Evolutionary conservation across 2,888 invertebrate genomes (phyloP), one percentile per base, ranked within the genome.

Genomic region (Cantharis lateralis): DNA sequence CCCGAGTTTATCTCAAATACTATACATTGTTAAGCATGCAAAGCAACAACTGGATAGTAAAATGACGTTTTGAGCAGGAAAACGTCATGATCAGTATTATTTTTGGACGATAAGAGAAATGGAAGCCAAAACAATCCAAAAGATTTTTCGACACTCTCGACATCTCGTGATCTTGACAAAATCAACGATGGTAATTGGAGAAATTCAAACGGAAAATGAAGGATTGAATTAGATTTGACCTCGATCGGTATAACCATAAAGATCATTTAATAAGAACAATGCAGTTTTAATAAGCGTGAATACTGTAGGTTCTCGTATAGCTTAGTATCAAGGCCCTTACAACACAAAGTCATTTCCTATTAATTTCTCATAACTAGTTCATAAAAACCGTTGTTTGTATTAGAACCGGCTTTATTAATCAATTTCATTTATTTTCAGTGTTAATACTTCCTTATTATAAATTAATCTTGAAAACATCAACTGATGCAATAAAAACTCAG

Each of bases 191-290:
- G n/a, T 48, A 48, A 48, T 48, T 48, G 7, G n/a, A 48, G n/a
- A 48, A n/a, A 48, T 32, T 9, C 48, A 48, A 48, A 48, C 7
- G 48, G 48, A 48, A 48, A 48, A 48, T 4, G 32, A 48, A 48
- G n/a, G 48, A 48, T 63, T 18, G 18, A 63, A 72, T 64, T 28
- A 48, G 28, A 72, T 78, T 72, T 78, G 78, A 78, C 78, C 78
- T 78, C 78, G 72, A 78, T 76, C 24, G 74, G 70, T 74, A 76
- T 74, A 68, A 70, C 73, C 24, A 66, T 75, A 78, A 72, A 77
- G 72, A 75, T 64, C 76, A 72, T 76, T 75, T 76, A 73, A 79
- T 75, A 74, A 76, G 78, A 77, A 77, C 80, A 80, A 80, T 78
- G 72, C 69, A 75, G 63, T 76, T 76, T 76, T 76, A 74, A 77